Base-by-base conservation (phyloP, 1,140 invertebrate genomes). In the Trichonephila clavipes region DNA sequence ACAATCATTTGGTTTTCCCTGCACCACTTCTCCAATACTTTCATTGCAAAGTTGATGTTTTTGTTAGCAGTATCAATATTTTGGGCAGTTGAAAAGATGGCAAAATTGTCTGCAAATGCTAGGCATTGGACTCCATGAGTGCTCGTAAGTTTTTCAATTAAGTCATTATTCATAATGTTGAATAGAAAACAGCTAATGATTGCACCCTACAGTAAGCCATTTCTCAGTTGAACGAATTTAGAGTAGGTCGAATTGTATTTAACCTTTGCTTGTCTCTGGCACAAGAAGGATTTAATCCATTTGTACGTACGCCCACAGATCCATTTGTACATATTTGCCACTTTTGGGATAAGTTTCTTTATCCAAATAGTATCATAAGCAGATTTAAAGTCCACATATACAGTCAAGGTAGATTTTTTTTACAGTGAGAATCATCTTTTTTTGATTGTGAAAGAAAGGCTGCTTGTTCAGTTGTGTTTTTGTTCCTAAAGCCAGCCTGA, bases 141-240 rank as follows among this genome's bases (percentile, higher is more conserved):
- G 28, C 28, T 28, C 28, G 0, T 28, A 28, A 28, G 28, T 28
- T 28, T 28, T 28, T 28, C 28, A 28, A 1, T 28, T 28, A 28
- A 28, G 28, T 28, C 28, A 28, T 28, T 28, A 28, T 28, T 28
- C 40, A 77, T 77, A 58, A 90, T 90, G 66, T 69, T 90, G n/a
- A 77, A 90, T 34, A 90, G 21, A 90, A 77, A 28, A 40, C 88
- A 90, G 16, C 88, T 90, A 58, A 51, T 51, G 12, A 90, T 40
- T 24, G 88, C 28, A 28, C 28, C 28, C 28, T 28, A 1, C 28
- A 28, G 28, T 28, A 28, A 28, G 28, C 28, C 28, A 72, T 90
- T 69, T 77, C 66, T 69, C 21, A 90, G 0, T 28, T 90, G 61
- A 7, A 69, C 44, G 18, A 66, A 90, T 62, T n/a, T 72, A 18